These are phyloP conservation scores for Triops longicaudatus DNA, from an alignment of 1,140 invertebrate genomes.

Conservation along the genomic window DNA sequence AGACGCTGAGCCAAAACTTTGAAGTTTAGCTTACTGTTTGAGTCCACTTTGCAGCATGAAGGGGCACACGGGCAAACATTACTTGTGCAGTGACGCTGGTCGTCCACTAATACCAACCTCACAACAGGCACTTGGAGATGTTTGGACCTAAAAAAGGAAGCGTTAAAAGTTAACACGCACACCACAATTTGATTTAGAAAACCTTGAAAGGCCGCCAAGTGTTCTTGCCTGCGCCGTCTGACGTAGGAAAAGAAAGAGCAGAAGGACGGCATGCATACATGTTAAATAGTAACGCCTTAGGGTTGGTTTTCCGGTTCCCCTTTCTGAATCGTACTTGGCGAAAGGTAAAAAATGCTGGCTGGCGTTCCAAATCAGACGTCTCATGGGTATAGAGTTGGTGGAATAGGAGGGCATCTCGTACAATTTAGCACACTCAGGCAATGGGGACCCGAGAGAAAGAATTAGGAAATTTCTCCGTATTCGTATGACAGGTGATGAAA, in stretches of 20 bases:
- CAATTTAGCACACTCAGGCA: too few relatives aligned
- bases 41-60: neutral
- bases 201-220: conserved; percentile 10
- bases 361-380: neutral
- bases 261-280: too few relatives aligned
- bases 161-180: neutral
- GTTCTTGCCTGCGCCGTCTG: neutral
- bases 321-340: neutral
- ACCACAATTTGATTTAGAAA: neutral
- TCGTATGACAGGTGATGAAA: too few relatives aligned
- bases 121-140: conserved; percentile 3
- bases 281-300: neutral
- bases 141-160: neutral
- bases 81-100: neutral
- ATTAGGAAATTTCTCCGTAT: too few relatives aligned
- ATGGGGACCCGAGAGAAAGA: too few relatives aligned
- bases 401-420: neutral
- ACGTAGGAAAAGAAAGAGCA: neutral
- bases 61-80: neutral
- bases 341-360: neutral
- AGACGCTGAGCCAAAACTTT: neutral
- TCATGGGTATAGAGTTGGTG: neutral
- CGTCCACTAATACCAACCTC: neutral
- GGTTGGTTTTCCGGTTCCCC: neutral
- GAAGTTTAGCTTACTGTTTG: neutral